These are phyloP conservation scores for Cacatua alba DNA, from an alignment of 2,113 vertebrate genomes.

Conservation along the genomic window DNA sequence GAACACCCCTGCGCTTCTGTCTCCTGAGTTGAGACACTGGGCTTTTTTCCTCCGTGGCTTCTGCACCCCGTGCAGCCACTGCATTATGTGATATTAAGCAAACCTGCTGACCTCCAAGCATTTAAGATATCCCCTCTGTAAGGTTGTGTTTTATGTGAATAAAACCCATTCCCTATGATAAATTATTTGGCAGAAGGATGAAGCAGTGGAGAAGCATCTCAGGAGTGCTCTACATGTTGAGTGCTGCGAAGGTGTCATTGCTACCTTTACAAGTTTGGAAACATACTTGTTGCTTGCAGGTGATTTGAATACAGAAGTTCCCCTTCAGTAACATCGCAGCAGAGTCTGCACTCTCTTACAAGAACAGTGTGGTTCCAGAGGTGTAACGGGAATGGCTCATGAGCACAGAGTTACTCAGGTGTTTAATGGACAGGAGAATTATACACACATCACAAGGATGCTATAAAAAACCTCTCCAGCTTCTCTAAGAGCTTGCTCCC, in stretches of 20 bases:
- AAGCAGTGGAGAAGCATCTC: not conserved
- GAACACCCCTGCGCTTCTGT: not conserved
- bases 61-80: fast-evolving
- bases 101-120: not conserved
- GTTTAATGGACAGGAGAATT: not conserved
- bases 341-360: not conserved
- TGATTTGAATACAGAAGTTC: not conserved
- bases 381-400: not conserved
- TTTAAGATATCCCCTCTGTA: not conserved
- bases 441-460: no score
- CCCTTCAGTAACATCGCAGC: not conserved
- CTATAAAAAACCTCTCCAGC: not conserved
- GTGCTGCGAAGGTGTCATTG: not conserved
- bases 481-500: not conserved
- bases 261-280: not conserved
- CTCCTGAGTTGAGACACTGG: not conserved
- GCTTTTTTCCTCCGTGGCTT: not conserved
- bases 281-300: not conserved
- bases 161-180: not conserved
- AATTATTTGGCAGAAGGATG: not conserved
- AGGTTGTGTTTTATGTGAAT: not conserved
- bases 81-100: fast-evolving
- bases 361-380: not conserved
- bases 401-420: not conserved
- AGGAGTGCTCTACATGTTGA: not conserved